A percentile compares a stretch with the other conserved stretches of the same genome.
Evolutionary conservation across 2,888 invertebrate species (phyloP).

Genomic region (Cetonia aurata): DNA sequence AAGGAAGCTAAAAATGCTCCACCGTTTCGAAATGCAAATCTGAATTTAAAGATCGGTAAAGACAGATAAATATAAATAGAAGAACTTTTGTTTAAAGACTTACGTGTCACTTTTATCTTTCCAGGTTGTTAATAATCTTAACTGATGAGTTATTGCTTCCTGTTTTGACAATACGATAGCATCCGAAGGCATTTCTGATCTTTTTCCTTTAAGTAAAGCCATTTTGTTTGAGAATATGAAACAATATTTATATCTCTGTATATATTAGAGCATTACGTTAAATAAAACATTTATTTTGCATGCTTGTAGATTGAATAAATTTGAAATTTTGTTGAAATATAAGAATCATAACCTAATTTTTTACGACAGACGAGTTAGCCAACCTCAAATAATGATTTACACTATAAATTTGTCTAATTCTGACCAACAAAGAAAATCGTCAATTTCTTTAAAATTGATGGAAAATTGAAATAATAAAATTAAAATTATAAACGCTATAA

Average conservation of each 20-base stretch:
- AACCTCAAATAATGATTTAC: background rate
- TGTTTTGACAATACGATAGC: conserved; percentile 71
- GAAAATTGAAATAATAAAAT: no score
- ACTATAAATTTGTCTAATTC: no score
- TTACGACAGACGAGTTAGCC: background rate
- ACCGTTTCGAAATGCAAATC: conserved; percentile 71
- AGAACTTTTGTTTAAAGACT: conserved; percentile 56
- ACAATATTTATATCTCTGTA: background rate
- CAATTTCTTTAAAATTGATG: no score
- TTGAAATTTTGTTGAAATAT: background rate
- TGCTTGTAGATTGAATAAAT: background rate
- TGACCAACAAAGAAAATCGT: no score
- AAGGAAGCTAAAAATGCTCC: conserved; percentile 68
- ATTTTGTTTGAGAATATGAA: conserved; percentile 59
- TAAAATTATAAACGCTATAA: no score
- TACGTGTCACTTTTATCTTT: conserved; percentile 73
- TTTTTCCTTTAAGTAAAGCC: conserved; percentile 70
- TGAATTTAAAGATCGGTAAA: conserved; percentile 58
- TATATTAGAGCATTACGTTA: background rate
- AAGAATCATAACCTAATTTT: conserved; percentile 19
- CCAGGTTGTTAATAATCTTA: conserved; percentile 74
- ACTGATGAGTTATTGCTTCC: conserved; percentile 73
- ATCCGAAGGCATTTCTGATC: conserved; percentile 70
- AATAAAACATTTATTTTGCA: background rate
- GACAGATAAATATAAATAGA: conserved; percentile 27